A percentile compares a stretch with the other conserved stretches of the same genome.
Evolutionary conservation across 2,797 vertebrate genomes (phyloP).

Genomic region (Myioborus melanocephalus): DNA sequence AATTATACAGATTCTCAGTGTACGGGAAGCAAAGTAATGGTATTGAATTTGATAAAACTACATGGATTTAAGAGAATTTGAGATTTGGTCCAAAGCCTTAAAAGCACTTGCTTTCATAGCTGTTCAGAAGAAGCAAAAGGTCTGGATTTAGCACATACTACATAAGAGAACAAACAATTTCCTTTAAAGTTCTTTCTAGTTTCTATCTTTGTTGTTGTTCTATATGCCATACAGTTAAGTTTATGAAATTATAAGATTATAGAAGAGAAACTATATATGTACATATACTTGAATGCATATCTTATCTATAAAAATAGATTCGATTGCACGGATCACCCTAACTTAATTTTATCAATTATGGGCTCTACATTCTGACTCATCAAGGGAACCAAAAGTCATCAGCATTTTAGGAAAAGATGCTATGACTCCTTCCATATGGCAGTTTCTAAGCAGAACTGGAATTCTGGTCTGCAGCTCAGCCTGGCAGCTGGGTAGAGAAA

Average conservation of each 20-base stretch:
- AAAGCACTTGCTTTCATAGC: background rate
- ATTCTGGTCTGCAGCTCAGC: background rate
- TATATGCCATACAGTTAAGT: background rate
- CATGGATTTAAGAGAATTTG: background rate
- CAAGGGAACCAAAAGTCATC: background rate
- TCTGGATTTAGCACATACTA: background rate
- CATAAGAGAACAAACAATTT: background rate
- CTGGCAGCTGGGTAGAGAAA: background rate
- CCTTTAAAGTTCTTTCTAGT: background rate
- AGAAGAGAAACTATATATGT: background rate
- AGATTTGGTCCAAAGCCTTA: background rate
- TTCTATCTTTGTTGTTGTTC: background rate
- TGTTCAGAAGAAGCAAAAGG: background rate
- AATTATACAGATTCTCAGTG: background rate
- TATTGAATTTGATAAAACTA: background rate
- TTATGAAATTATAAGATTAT: background rate
- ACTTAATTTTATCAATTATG: background rate
- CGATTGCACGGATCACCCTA: rapidly evolving
- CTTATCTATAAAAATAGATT: background rate
- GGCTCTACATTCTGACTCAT: background rate
- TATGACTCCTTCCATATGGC: background rate
- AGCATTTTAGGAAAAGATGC: background rate
- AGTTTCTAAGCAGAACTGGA: background rate
- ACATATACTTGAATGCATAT: background rate
- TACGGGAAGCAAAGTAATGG: background rate